Conservation (phyloP, 2,113 vertebrate species). For the Sorex fumeus region DNA sequence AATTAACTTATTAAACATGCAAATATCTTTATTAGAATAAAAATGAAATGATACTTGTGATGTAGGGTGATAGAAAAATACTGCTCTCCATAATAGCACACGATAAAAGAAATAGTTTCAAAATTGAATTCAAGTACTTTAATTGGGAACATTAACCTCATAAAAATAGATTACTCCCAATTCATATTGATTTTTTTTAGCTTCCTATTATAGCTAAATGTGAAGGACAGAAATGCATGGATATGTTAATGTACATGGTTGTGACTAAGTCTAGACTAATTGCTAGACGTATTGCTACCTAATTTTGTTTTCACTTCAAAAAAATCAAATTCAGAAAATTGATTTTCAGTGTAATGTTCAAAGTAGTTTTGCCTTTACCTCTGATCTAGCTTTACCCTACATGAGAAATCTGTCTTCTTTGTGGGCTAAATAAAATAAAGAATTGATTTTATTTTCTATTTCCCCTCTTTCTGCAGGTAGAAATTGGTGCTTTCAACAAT, state of each 20-base stretch:
- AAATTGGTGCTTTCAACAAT: background rate
- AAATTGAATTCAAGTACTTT: background rate
- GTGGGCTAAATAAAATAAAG: background rate
- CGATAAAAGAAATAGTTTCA: background rate
- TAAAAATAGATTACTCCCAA: background rate
- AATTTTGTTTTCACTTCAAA: slow-evolving; percentile 2
- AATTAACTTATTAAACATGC: slow-evolving; percentile 30
- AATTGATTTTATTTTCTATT: slow-evolving; percentile 17
- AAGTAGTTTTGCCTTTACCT: too few species aligned
- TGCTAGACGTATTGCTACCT: background rate
- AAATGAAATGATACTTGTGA: slow-evolving; percentile 23
- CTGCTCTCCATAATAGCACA: background rate
- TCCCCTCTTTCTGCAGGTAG: slow-evolving; percentile 20
- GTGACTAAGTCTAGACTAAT: background rate
- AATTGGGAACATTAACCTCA: background rate
- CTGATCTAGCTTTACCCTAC: background rate
- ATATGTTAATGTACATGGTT: background rate
- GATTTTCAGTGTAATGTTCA: background rate
- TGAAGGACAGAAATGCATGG: background rate
- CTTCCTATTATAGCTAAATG: background rate
- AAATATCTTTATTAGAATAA: slow-evolving; percentile 30
- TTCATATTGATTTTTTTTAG: slow-evolving; percentile 23
- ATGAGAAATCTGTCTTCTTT: slow-evolving; percentile 13
- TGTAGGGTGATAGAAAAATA: slow-evolving; percentile 47
- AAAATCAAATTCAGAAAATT: slow-evolving; percentile 37